A percentile compares a stretch with the other conserved stretches of the same genome.
Conservation (phyloP, 2,888 invertebrate genomes). For the Pheosia tremula region DNA sequence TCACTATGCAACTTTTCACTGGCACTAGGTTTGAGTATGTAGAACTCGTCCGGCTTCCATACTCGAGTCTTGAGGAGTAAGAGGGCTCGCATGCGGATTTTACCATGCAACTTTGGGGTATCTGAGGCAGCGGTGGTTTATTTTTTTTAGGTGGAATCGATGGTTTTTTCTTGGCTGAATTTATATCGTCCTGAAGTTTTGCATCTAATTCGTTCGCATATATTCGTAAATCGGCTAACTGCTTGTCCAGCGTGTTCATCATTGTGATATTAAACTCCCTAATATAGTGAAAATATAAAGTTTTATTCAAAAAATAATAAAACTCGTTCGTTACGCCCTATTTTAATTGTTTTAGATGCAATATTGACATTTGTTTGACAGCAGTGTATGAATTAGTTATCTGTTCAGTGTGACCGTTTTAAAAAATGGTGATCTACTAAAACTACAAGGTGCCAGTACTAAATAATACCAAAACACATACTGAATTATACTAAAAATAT, state of each 20-base stretch:
- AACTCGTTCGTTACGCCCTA: slow-evolving; percentile 38
- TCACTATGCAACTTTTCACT: slow-evolving; percentile 80
- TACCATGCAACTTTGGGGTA: slow-evolving; percentile 91
- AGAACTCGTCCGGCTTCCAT: slow-evolving; percentile 75
- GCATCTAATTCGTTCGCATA: slow-evolving; percentile 80
- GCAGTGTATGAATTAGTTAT: not conserved
- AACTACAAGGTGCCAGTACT: too few species aligned
- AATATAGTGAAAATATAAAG: slow-evolving; percentile 14
- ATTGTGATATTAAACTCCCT: slow-evolving; percentile 24
- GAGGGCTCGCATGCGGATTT: slow-evolving; percentile 90
- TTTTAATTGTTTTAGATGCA: slow-evolving; percentile 41
- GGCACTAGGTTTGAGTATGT: slow-evolving; percentile 80
- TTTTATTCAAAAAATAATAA: slow-evolving; percentile 27
- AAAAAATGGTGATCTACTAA: too few species aligned
- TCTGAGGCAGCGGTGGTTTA: slow-evolving; percentile 81
- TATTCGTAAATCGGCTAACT: slow-evolving; percentile 76
- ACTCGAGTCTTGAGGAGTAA: slow-evolving; percentile 89
- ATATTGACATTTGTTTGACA: slow-evolving; percentile 21
- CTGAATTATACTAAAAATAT: too few species aligned
- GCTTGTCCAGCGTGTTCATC: slow-evolving; percentile 79
- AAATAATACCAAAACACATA: too few species aligned
- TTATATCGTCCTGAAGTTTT: slow-evolving; percentile 79
- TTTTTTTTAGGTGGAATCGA: slow-evolving; percentile 78
- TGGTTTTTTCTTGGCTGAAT: slow-evolving; percentile 76
- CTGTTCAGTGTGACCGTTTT: too few species aligned